phyloP scores from a whole-genome alignment of 2,888 invertebrate genomes.

The Lasiommata megera region DNA sequence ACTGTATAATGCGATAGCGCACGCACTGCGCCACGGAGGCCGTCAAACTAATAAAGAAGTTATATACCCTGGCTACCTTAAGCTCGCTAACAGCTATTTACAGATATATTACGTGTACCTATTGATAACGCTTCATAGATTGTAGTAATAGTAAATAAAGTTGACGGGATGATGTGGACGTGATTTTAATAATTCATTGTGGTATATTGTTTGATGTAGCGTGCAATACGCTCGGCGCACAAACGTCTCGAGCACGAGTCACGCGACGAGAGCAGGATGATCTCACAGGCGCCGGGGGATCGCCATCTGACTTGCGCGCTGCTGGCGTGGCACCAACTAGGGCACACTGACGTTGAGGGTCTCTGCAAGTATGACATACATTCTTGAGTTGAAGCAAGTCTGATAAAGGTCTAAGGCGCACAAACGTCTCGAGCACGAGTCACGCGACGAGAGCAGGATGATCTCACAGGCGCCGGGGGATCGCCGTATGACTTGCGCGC shows the following conservation, averaged over 20 bases:
- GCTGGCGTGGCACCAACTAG: slow-evolving; percentile 70
- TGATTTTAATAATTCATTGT: slow-evolving; percentile 14
- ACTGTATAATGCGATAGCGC: no score
- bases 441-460: slow-evolving; percentile 37
- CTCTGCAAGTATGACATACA: slow-evolving; percentile 50
- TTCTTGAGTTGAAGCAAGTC: background rate
- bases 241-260: slow-evolving; percentile 42
- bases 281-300: slow-evolving; percentile 46
- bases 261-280: slow-evolving; percentile 37
- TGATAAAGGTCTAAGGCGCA: no score
- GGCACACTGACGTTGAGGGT: slow-evolving; percentile 53
- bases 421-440: slow-evolving; percentile 41
- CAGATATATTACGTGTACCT: background rate
- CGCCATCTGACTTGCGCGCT: slow-evolving; percentile 62
- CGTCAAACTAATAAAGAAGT: no score
- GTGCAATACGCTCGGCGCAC: slow-evolving; percentile 42
- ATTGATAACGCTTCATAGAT: background rate
- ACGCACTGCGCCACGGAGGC: no score
- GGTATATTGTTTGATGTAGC: slow-evolving; percentile 22
- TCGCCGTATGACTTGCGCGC: slow-evolving; percentile 57
- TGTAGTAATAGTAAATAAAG: background rate
- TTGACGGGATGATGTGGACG: background rate
- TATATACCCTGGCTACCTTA: background rate
- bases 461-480: slow-evolving; percentile 45
- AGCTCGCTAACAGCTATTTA: background rate